Evolutionary conservation across 2,797 vertebrate species (phyloP), one percentile per base, ranked within the genome.

Genomic region (Poeciliopsis gracilis): DNA sequence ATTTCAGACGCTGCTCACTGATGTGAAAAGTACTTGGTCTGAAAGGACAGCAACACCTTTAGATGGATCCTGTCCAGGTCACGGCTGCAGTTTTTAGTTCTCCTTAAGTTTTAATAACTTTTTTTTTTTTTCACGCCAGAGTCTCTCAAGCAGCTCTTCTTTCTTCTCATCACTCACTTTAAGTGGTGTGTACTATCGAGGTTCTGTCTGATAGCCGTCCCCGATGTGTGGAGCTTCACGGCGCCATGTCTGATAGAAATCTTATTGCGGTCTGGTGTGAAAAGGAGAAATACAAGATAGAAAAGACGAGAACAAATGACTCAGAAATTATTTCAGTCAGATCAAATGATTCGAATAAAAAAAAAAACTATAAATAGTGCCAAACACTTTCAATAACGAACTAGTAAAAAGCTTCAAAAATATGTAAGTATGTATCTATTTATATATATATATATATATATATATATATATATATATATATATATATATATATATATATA

Each of bases 41-140:
- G 36, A 88, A 76, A 77, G 66, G 77, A 77, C 43, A 61, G 25
- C 20, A 72, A 84, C 77, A 86, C 70, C 73, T 77, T 79, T 28
- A 25, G 30, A 76, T 85, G 45, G 70, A 75, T 77, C 73, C 45
- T 71, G 49, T 69, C 74, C 74, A 61, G 59, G 76, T 85, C 78
- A 75, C 75, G 38, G 55, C 55, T 47, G 46, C 76, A 72, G 73
- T 75, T 45, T 61, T 61, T 51, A 63, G 51, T 67, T 72, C 70
- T 81, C 49, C 55, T 77, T 73, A 77, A 46, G 73, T 83, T 84
- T 81, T 45, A 73, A 75, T 13, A 84, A 85, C 38, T 67, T 87
- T 82, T 77, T 28, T 46, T 41, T 41, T 55, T 51, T 49, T 49
- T 55, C 3, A 72, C 75, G 25, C 61, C 76, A 79, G 63, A 76